Evolutionary conservation across 64 coral and sea anemone species (phyloP).

Genomic region (Trachythela sp.): DNA sequence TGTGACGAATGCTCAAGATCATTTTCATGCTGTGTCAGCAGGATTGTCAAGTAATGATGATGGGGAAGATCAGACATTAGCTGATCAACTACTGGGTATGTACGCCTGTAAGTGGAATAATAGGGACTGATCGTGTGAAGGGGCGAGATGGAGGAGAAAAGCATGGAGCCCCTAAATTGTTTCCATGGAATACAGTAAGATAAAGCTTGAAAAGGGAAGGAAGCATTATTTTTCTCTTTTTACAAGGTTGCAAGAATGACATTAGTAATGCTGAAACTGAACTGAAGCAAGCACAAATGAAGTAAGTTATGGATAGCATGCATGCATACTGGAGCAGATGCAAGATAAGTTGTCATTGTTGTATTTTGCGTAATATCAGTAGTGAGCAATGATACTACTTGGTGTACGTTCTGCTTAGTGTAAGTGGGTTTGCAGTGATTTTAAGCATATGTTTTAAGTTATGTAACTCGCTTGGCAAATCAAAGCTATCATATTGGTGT

Average conservation of each 20-base stretch:
- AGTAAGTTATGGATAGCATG: constrained; percentile 50
- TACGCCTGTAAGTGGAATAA: not conserved
- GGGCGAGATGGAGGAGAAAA: not conserved
- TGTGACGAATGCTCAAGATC: constrained; percentile 70
- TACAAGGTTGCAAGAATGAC: constrained; percentile 70
- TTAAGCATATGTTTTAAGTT: too few relatives aligned
- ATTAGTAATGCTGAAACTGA: constrained; percentile 93
- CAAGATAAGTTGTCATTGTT: not conserved
- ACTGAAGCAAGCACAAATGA: constrained; percentile 87
- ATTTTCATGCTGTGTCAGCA: constrained; percentile 93
- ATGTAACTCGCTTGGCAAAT: too few relatives aligned
- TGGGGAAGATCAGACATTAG: constrained; percentile 80
- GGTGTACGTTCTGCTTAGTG: too few relatives aligned
- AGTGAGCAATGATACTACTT: too few relatives aligned
- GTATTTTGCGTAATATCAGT: too few relatives aligned
- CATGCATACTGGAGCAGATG: not conserved
- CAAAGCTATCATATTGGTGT: too few relatives aligned
- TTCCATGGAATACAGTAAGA: too few relatives aligned
- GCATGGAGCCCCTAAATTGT: too few relatives aligned
- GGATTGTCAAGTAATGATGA: constrained; percentile 83
- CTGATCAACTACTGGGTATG: constrained; percentile 89
- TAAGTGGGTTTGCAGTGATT: too few relatives aligned
- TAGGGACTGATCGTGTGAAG: not conserved
- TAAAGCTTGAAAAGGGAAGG: too few relatives aligned
- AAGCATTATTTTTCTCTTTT: not conserved